A percentile compares a stretch with the other conserved stretches of the same genome.
phyloP scores from a whole-genome alignment of 1,140 invertebrate genomes.

The Drosophila pruinosa region DNA sequence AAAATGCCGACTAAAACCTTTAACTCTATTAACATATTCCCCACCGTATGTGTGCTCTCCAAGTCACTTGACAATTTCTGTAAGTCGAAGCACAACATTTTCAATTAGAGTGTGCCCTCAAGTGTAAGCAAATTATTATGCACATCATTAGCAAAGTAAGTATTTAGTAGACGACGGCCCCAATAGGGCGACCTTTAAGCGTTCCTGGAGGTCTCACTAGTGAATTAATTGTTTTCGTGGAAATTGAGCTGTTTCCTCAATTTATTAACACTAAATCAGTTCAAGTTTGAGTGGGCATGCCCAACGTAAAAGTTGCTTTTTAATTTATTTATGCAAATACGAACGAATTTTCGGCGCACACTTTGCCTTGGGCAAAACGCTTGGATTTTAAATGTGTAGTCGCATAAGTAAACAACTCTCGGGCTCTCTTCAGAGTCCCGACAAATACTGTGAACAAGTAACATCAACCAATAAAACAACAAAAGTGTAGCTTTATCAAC shows the following conservation, averaged over 20 bases:
- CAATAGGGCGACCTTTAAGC: conserved; percentile 10
- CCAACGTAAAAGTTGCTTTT: conserved; percentile 33
- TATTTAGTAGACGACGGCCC: conserved; percentile 45
- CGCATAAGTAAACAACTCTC: conserved; percentile 50
- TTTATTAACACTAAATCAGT: conserved; percentile 37
- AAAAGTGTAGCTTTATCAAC: conserved; percentile 39
- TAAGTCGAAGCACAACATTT: conserved; percentile 34
- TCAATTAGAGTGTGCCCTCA: conserved; percentile 63
- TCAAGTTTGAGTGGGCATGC: background rate
- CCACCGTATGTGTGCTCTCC: background rate
- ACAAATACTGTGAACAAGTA: conserved; percentile 14
- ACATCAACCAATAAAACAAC: conserved; percentile 12
- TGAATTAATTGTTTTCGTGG: conserved; percentile 65
- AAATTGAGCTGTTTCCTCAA: conserved; percentile 70
- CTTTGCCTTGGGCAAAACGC: conserved; percentile 36
- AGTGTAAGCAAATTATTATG: conserved; percentile 73
- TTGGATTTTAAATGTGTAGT: conserved; percentile 26
- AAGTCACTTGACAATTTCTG: conserved; percentile 9
- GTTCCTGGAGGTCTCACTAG: conserved; percentile 33
- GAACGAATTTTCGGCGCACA: conserved; percentile 44
- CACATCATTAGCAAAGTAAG: conserved; percentile 73
- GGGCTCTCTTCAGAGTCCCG: background rate
- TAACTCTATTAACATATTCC: background rate
- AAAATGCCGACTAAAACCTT: background rate
- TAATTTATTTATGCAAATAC: conserved; percentile 74